Evolutionary conservation across 2,113 vertebrate genomes (phyloP).

Genomic region (Macaca nemestrina): DNA sequence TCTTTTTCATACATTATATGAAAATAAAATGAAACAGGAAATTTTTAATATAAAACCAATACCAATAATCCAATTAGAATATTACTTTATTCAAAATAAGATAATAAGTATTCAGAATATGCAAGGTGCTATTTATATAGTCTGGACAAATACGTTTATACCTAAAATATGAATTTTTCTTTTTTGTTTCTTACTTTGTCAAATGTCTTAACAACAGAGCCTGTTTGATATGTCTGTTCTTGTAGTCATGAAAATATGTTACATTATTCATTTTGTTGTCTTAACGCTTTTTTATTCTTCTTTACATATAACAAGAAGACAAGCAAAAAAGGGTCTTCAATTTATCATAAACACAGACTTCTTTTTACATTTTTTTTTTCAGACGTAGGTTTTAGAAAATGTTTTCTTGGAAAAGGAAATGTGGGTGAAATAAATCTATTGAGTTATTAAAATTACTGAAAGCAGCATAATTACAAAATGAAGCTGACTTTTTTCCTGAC

Average conservation of each 20-base stretch:
- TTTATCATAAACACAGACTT: constrained; percentile 16
- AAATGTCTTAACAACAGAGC: constrained; percentile 2
- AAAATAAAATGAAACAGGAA: not conserved
- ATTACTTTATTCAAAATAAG: constrained; percentile 17
- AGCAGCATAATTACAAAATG: not conserved
- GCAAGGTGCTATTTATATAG: not conserved
- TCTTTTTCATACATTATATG: not conserved
- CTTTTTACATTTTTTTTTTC: not conserved
- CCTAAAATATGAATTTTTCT: not conserved
- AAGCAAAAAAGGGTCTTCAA: constrained; percentile 33
- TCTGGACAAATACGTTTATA: not conserved
- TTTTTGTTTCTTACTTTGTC: constrained; percentile 36
- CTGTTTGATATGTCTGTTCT: not conserved
- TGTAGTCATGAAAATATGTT: constrained; percentile 33
- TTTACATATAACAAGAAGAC: constrained; percentile 5
- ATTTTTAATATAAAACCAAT: not conserved
- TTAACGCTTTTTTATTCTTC: constrained; percentile 17
- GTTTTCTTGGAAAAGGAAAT: constrained; percentile 20
- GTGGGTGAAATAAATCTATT: not conserved
- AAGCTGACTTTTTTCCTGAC: not conserved
- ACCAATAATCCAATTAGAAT: not conserved
- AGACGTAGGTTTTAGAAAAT: not conserved
- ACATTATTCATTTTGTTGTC: constrained; percentile 59
- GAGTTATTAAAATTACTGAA: not conserved
- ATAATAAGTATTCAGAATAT: not conserved